These are phyloP conservation scores for Drosophila setifemur DNA, from an alignment of 1,140 invertebrate genomes.

Conservation along the genomic window DNA sequence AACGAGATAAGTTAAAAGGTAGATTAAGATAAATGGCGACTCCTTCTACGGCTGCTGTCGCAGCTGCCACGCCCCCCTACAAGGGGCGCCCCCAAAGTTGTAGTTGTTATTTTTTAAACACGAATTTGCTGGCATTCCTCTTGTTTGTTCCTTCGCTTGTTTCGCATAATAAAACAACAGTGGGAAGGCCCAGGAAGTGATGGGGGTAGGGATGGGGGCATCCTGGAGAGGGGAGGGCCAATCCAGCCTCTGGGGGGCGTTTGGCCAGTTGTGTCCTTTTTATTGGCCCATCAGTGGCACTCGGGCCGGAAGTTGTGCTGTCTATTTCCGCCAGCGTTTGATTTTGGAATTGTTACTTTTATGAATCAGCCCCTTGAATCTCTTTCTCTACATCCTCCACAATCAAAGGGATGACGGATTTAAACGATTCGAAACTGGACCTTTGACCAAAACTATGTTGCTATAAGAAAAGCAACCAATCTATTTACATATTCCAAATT, in stretches of 20 bases:
- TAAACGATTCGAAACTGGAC: conserved; percentile 10
- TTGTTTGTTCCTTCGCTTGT: conserved; percentile 75
- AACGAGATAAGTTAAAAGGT: conserved; percentile 80
- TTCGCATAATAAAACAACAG: conserved; percentile 75
- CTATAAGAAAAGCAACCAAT: no score
- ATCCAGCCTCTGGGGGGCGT: conserved; percentile 58
- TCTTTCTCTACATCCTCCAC: neutral
- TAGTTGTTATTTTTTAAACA: conserved; percentile 68
- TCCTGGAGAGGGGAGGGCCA: neutral
- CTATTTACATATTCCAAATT: no score
- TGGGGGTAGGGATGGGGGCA: neutral
- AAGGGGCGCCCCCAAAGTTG: conserved; percentile 6
- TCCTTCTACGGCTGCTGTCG: conserved; percentile 61
- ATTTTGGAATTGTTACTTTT: conserved; percentile 70
- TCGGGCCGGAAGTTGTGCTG: conserved; percentile 64
- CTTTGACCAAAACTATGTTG: neutral
- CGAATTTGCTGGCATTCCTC: conserved; percentile 66
- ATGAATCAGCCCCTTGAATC: conserved; percentile 24
- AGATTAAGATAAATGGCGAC: conserved; percentile 78
- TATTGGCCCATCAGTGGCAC: conserved; percentile 63
- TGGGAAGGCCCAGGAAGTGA: conserved; percentile 1
- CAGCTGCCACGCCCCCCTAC: conserved; percentile 33
- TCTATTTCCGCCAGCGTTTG: conserved; percentile 69
- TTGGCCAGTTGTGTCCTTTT: conserved; percentile 75
- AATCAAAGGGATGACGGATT: conserved; percentile 1